phyloP scores from a whole-genome alignment of 2,113 vertebrate species.

The Caranx ignobilis region DNA sequence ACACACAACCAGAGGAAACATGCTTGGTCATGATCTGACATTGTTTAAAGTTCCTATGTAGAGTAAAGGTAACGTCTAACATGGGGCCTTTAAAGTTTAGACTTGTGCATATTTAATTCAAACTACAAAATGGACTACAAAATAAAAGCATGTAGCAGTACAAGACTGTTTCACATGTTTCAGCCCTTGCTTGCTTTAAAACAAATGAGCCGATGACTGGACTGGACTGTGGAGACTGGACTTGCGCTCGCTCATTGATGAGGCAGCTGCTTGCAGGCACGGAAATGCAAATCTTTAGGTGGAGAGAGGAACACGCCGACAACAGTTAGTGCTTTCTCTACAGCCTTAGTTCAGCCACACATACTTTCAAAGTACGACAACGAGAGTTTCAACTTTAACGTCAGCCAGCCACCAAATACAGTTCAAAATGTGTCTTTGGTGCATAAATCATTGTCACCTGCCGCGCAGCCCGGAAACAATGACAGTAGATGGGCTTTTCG shows the following conservation, averaged over 20 bases:
- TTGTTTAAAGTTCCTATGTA: not conserved
- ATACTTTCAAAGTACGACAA: not conserved
- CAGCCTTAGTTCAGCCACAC: not conserved
- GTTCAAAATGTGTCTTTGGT: conserved; percentile 18
- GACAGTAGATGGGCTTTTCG: conserved; percentile 6
- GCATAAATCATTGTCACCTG: conserved; percentile 5
- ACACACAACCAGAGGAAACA: conserved; percentile 26
- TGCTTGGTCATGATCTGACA: conserved; percentile 44
- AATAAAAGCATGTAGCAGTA: not conserved
- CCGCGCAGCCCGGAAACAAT: conserved; percentile 20
- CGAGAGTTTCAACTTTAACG: not conserved
- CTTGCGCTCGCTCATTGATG: conserved; percentile 12
- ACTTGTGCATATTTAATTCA: not conserved
- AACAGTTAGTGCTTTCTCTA: not conserved
- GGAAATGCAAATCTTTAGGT: conserved; percentile 42
- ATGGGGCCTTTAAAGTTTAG: not conserved
- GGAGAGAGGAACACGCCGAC: not conserved
- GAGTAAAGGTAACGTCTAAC: too few relatives aligned
- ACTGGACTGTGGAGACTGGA: conserved; percentile 2
- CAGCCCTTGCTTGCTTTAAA: not conserved
- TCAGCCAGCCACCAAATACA: not conserved
- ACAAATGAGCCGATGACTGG: conserved; percentile 8
- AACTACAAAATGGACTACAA: not conserved
- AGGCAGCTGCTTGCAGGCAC: not conserved
- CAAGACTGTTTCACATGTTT: not conserved